Percentiles rank a stretch among this genome's conserved stretches.
Evolutionary conservation across 2,888 invertebrate genomes (phyloP).

Genomic region (Drosophila neutralis): DNA sequence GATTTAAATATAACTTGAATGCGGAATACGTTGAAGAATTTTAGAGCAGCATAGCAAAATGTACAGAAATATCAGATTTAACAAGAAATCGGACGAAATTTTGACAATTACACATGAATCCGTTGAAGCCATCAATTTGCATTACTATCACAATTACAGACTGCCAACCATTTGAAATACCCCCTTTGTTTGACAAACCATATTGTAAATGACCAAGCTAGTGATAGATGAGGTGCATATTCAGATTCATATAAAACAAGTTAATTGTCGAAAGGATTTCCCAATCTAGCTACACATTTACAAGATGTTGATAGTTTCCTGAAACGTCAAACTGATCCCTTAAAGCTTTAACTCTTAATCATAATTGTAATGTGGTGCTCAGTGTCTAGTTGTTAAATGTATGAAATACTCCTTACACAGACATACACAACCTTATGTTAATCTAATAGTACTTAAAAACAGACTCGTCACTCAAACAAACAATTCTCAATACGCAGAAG

Average conservation of each 20-base stretch:
- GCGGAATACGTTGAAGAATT: conserved; percentile 1
- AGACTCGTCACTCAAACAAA: conserved; percentile 19
- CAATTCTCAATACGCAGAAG: conserved; percentile 5
- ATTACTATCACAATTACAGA: neutral
- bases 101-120: neutral
- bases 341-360: neutral
- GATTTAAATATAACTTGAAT: conserved; percentile 22
- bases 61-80: neutral
- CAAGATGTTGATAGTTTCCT: neutral
- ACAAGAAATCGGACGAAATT: neutral
- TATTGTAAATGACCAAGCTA: neutral
- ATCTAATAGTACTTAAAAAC: neutral
- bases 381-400: conserved; percentile 6
- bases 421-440: neutral
- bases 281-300: neutral
- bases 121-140: neutral
- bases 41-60: neutral
- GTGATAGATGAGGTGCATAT: neutral
- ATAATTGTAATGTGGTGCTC: conserved; percentile 1
- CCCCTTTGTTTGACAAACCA: neutral
- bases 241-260: neutral
- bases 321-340: neutral
- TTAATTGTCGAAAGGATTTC: neutral
- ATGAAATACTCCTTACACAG: neutral
- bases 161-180: neutral